Base-by-base conservation (phyloP, 2,888 invertebrate species). In the Ectemnius cavifrons region DNA sequence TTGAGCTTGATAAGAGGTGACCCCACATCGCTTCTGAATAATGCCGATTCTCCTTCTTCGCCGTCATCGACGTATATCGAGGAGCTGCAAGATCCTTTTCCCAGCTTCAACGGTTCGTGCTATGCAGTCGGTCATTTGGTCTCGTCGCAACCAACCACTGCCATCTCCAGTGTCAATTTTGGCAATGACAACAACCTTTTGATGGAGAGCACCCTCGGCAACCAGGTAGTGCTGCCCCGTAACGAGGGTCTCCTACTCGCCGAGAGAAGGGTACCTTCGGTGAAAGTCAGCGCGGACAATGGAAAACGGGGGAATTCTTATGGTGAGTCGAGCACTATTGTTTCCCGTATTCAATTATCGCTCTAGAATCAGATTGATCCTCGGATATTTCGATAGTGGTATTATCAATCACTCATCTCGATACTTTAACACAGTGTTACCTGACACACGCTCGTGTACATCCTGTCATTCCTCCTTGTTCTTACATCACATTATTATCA, bases 141-240 rank as follows among this genome's bases (percentile, higher is more conserved):
- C 1, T 85, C 87, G 1, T 78, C 85, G 0, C 87, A 85, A 37
- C 79, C 74, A 18, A 61, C 80, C 0, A 14, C 63, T 2, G 37
- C 37, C 37, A 20, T 70, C 0, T 59, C 78, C 45, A 16, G 62
- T 2, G 62, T 78, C 47, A 67, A 57, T n/a, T 81, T 77, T 11
- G 59, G 58, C 28, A 57, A 71, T 6, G 66, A 79, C 16, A 3
- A 71, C 0, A 70, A 66, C 11, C 23, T 16, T 16, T 2, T 16
- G 16, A 14, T 76, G 18, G 65, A 66, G 5, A 83, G 85, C 16
- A 67, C 72, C 14, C 66, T 78, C 18, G 84, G 87, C 23, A 92
- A 92, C 78, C 92, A 92, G 68, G 81, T 92, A 37, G 90, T 92
- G 3, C 71, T 92, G 13, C 89, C 90, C 0, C 91, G 92, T 75